Evolutionary conservation across 1,140 invertebrate genomes (phyloP).

Genomic region (Sinella curviseta): DNA sequence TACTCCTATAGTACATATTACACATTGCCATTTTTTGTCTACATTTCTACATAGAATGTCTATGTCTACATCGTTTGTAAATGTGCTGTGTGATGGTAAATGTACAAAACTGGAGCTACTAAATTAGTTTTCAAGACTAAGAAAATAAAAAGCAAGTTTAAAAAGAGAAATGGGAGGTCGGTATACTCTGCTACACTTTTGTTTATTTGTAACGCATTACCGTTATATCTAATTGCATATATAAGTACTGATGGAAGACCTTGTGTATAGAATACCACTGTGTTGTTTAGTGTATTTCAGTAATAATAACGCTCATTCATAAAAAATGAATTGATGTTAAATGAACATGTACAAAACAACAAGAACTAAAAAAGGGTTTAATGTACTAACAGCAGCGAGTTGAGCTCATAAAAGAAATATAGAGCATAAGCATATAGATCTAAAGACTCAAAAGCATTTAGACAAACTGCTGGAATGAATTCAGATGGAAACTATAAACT

Average conservation of each 20-base stretch:
- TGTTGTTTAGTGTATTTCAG: too few relatives aligned
- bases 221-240: too few relatives aligned
- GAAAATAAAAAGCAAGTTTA: too few relatives aligned
- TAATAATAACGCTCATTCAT: too few relatives aligned
- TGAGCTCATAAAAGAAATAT: not conserved
- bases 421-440: not conserved
- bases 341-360: too few relatives aligned
- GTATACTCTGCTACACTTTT: too few relatives aligned
- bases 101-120: not conserved
- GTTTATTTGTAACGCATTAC: too few relatives aligned
- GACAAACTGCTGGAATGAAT: not conserved
- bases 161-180: too few relatives aligned
- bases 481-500: not conserved
- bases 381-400: not conserved
- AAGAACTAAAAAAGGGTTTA: not conserved
- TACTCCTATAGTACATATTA: too few relatives aligned
- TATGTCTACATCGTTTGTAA: not conserved
- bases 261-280: too few relatives aligned
- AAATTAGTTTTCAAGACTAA: conserved; percentile 13
- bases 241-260: too few relatives aligned
- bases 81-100: not conserved
- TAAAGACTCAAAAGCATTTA: not conserved
- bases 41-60: not conserved
- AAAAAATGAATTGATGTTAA: too few relatives aligned
- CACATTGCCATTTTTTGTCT: not conserved